Percentiles rank a stretch among this genome's conserved stretches.
These are phyloP conservation scores for Mylabris phalerata DNA, from an alignment of 1,140 invertebrate species.

Conservation along the genomic window DNA sequence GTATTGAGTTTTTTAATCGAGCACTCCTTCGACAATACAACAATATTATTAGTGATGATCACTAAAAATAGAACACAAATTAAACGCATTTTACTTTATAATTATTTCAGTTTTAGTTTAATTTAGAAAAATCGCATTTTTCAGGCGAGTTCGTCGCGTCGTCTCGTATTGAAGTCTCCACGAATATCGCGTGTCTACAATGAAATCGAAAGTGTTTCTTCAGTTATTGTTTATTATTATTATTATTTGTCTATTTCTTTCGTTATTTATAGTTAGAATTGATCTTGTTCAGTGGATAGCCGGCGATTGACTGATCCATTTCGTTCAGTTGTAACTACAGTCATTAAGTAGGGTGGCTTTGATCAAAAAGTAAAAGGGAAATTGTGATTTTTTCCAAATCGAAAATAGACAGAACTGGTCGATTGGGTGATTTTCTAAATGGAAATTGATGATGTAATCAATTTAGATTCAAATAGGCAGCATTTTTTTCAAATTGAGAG, in stretches of 20 bases:
- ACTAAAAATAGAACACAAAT: constrained; percentile 17
- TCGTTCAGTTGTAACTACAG: background rate
- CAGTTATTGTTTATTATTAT: background rate
- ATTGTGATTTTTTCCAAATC: background rate
- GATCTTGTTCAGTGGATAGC: constrained; percentile 27
- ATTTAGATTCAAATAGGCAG: too few species aligned
- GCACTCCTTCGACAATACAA: constrained; percentile 9
- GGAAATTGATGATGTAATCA: too few species aligned
- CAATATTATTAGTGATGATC: background rate
- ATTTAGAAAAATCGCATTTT: background rate
- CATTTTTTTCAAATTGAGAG: too few species aligned
- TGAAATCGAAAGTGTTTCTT: constrained; percentile 22
- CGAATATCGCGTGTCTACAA: background rate
- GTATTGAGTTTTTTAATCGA: constrained; percentile 24
- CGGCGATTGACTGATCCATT: constrained; percentile 23
- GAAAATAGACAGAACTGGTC: background rate
- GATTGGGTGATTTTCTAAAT: too few species aligned
- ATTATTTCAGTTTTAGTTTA: constrained; percentile 3
- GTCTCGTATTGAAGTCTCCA: constrained; percentile 2
- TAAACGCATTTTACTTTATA: background rate
- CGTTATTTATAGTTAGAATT: background rate
- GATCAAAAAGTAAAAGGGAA: constrained; percentile 13
- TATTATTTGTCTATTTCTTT: too few species aligned
- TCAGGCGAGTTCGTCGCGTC: constrained; percentile 1
- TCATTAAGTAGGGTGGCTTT: constrained; percentile 18